Evolutionary conservation across 2,113 vertebrate genomes (phyloP).

Genomic region (Anas platyrhynchos): DNA sequence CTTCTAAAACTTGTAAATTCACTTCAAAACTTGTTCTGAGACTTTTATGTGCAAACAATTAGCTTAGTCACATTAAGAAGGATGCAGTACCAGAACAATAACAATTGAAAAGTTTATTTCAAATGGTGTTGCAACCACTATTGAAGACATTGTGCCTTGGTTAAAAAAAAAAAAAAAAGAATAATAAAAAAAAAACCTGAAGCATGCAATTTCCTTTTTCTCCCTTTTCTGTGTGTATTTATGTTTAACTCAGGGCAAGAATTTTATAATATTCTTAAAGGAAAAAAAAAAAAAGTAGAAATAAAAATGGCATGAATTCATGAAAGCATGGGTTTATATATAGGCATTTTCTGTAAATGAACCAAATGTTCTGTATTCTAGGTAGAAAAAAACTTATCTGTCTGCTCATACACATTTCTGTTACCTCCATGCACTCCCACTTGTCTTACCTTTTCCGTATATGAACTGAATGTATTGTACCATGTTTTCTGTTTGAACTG

Average conservation of each 20-base stretch:
- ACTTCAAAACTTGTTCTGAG: conserved; percentile 63
- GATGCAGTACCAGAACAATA: conserved; percentile 55
- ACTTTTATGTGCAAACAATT: conserved; percentile 60
- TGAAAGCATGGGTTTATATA: conserved; percentile 51
- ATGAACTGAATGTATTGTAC: background rate
- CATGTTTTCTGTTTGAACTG: background rate
- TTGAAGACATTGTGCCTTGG: conserved; percentile 66
- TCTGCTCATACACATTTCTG: background rate
- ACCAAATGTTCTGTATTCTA: conserved; percentile 13
- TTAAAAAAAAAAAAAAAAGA: background rate
- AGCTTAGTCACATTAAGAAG: conserved; percentile 52
- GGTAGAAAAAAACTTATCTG: conserved; percentile 17
- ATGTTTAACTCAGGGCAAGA: conserved; percentile 68
- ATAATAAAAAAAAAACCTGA: background rate
- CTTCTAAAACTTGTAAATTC: conserved; percentile 58
- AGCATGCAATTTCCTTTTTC: conserved; percentile 35
- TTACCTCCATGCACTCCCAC: background rate
- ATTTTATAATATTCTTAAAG: conserved; percentile 59
- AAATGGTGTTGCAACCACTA: conserved; percentile 33
- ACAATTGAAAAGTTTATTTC: conserved; percentile 54
- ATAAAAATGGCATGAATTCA: conserved; percentile 60
- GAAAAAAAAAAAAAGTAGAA: background rate
- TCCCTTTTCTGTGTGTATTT: conserved; percentile 40
- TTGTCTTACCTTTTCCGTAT: background rate
- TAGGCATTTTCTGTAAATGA: conserved; percentile 41